Conservation (phyloP, 1,140 invertebrate species). For the Danaus plexippus region DNA sequence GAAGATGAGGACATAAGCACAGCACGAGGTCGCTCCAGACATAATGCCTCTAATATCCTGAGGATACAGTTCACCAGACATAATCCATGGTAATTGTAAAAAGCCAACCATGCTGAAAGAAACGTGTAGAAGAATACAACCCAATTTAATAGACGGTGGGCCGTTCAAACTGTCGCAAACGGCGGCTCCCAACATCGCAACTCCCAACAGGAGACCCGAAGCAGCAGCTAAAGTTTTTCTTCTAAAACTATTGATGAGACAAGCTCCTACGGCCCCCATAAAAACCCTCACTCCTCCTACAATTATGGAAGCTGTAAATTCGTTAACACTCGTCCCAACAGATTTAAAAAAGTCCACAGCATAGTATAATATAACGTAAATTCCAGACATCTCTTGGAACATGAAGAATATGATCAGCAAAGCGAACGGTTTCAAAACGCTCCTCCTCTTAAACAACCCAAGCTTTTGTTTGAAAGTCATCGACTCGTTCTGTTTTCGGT, state of each 20-base stretch:
- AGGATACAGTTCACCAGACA: constrained; percentile 83
- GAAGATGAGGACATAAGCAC: constrained; percentile 81
- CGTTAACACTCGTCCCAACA: constrained; percentile 77
- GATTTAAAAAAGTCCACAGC: constrained; percentile 79
- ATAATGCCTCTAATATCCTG: constrained; percentile 77
- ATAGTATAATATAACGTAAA: constrained; percentile 85
- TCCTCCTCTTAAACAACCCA: constrained; percentile 49
- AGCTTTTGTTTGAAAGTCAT: constrained; percentile 59
- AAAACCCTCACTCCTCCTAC: constrained; percentile 79
- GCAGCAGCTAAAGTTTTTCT: constrained; percentile 77
- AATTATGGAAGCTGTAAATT: constrained; percentile 80
- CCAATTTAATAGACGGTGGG: constrained; percentile 73
- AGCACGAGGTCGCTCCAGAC: constrained; percentile 78
- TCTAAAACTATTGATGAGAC: constrained; percentile 79
- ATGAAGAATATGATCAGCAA: constrained; percentile 77
- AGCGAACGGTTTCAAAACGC: constrained; percentile 76
- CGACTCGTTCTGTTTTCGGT: constrained; percentile 50
- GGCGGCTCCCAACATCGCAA: constrained; percentile 74
- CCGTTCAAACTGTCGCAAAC: constrained; percentile 67
- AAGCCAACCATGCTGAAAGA: constrained; percentile 82
- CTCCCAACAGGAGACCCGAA: constrained; percentile 76
- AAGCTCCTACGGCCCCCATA: constrained; percentile 78
- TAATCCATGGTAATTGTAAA: constrained; percentile 81
- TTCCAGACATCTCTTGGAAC: constrained; percentile 80
- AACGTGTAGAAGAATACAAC: constrained; percentile 78